These are phyloP conservation scores for Garra rufa DNA, from an alignment of 2,113 vertebrate species.

Conservation along the genomic window DNA sequence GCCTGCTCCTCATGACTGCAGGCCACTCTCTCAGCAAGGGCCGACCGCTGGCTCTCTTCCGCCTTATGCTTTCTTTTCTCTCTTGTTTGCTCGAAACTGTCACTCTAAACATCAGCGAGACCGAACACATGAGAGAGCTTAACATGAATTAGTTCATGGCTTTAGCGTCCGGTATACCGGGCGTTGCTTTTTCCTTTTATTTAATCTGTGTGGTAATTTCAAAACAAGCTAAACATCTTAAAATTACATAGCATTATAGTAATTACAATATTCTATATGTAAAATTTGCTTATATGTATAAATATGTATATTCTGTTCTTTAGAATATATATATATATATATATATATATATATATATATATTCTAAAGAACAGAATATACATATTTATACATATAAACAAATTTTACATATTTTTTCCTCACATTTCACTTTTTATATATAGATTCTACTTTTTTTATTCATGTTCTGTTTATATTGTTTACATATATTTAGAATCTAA, in stretches of 20 bases:
- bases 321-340: too few species aligned
- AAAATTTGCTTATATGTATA: too few species aligned
- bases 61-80: slow-evolving; percentile 62
- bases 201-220: background rate
- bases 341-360: too few species aligned
- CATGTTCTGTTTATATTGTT: too few species aligned
- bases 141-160: background rate
- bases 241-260: background rate
- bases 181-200: background rate
- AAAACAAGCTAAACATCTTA: background rate
- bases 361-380: too few species aligned
- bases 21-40: slow-evolving; percentile 72
- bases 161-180: background rate
- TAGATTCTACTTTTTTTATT: too few species aligned
- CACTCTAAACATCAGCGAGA: background rate
- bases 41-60: slow-evolving; percentile 64
- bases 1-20: slow-evolving; percentile 67
- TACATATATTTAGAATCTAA: too few species aligned
- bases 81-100: slow-evolving; percentile 34
- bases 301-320: too few species aligned
- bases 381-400: too few species aligned
- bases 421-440: too few species aligned
- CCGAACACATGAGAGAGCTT: background rate
- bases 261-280: background rate
- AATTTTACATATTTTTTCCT: too few species aligned